Conservation (phyloP, 2,113 vertebrate genomes). For the Puffinus mauretanicus region DNA sequence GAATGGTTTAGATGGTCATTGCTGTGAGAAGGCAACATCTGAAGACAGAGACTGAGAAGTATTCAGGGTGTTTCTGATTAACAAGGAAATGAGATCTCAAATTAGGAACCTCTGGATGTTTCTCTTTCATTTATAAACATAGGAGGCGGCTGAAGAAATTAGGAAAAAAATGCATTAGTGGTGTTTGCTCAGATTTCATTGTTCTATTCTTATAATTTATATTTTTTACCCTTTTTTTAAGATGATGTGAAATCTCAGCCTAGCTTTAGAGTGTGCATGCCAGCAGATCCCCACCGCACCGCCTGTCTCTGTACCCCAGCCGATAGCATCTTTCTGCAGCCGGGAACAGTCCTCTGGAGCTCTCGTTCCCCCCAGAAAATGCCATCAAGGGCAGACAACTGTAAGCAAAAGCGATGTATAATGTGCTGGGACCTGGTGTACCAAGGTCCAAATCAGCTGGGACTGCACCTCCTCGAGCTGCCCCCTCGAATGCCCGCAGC, state of each 20-base stretch:
- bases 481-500: not conserved
- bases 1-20: not conserved
- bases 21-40: not conserved
- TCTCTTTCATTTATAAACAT: not conserved
- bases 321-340: not conserved
- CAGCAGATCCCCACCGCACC: not conserved
- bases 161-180: not conserved
- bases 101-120: not conserved
- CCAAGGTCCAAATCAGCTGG: not conserved
- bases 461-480: not conserved
- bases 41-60: not conserved
- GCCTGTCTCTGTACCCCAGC: not conserved
- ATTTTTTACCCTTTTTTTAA: not conserved
- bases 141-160: not conserved
- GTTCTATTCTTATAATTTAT: not conserved
- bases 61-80: not conserved
- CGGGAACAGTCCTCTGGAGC: not conserved
- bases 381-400: not conserved
- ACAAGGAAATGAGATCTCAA: not conserved
- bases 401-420: fast-evolving
- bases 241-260: not conserved
- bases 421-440: not conserved
- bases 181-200: not conserved
- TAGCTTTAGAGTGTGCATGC: not conserved
- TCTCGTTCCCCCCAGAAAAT: not conserved